Percentiles rank a stretch among this genome's conserved stretches.
Evolutionary conservation across 2,113 vertebrate species (phyloP).

Genomic region (Burhinus bistriatus): DNA sequence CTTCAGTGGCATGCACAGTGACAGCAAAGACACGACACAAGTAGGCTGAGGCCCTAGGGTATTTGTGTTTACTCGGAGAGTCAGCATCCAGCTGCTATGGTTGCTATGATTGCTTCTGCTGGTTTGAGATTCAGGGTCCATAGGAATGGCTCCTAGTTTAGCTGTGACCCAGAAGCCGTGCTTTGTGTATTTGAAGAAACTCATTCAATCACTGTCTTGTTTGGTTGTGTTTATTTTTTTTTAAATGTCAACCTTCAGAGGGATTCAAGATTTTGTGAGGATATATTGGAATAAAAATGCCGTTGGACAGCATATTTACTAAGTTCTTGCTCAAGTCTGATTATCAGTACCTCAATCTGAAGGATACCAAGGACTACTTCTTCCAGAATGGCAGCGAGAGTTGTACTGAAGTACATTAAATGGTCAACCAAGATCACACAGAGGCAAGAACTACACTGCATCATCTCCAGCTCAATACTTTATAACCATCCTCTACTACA

Average conservation of each 20-base stretch:
- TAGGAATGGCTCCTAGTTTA: background rate
- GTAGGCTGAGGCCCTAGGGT: constrained; percentile 28
- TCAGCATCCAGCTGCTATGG: background rate
- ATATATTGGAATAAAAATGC: background rate
- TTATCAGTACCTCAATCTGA: background rate
- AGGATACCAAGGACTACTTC: background rate
- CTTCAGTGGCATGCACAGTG: background rate
- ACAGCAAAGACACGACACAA: background rate
- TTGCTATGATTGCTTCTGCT: background rate
- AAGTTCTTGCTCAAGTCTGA: background rate
- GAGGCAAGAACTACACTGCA: background rate
- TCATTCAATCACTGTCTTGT: background rate
- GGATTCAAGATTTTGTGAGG: background rate
- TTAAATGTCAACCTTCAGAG: background rate
- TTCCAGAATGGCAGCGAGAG: background rate
- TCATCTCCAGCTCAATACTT: background rate
- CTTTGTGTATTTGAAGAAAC: background rate
- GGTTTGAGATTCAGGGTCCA: background rate
- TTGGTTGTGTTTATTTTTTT: background rate
- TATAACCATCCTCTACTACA: background rate
- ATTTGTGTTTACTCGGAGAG: background rate
- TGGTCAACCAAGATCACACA: background rate
- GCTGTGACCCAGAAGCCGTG: background rate
- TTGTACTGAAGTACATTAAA: background rate
- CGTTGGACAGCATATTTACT: fast-evolving